Evolutionary conservation across 2,797 vertebrate genomes (phyloP), one percentile per base, ranked within the genome.

Genomic region (Linurgus olivaceus): DNA sequence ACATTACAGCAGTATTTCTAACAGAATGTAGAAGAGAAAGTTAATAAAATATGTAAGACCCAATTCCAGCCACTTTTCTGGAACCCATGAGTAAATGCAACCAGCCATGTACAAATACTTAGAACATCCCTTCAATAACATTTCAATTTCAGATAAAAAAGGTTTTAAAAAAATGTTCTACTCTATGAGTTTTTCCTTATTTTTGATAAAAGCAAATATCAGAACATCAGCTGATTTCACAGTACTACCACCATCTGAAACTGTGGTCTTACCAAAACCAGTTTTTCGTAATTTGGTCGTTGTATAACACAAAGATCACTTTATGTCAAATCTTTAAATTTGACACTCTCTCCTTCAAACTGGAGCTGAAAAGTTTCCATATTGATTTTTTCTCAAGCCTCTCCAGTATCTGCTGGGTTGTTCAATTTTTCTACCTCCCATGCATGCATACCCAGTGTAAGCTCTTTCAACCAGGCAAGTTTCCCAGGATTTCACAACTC

Each of bases 401-500:
- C 28, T 80, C 31, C 38, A 68, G 2, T 74, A 77, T 33, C 28
- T 63, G 2, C 77, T 7, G 57, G 7, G 10, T 77, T 92, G 35
- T 77, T 93, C 38, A 66, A 17, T 40, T 8, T 70, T 90, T 81
- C 42, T 48, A 10, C 26, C 45, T 57, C 54, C 31, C 28, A 18
- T 10, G 1, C 8, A 1, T 33, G 24, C 12, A 20, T 29, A 66
- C 16, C 31, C 16, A 78, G 24, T 8, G 9, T 58, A 59, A 72
- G 35, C 55, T 76, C 33, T 80, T 72, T 89, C 51, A 78, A 68
- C 38, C 55, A 80, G 62, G 45, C 76, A 87, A 85, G 67, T 77
- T 91, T 95, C 91, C 57, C 63, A 81, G 86, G 73, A 72, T 95
- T 96, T 97, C 74, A 55, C 79, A 96, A 70, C 38, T 88, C 52